Base-by-base conservation (phyloP, 2,797 vertebrate species). In the Bryconaethiops microstoma region DNA sequence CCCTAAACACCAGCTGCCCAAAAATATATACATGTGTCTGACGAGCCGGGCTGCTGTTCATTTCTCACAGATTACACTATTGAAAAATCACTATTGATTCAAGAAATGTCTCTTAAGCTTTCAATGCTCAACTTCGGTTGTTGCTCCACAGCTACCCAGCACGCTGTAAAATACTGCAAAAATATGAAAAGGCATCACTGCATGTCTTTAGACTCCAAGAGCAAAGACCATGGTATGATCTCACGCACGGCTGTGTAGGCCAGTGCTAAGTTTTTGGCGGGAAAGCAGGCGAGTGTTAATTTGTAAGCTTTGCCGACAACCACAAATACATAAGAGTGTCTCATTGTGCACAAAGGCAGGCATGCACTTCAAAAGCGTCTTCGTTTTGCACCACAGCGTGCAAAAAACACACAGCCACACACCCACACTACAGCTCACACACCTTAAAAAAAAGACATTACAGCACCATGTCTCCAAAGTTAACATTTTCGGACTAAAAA, bases 281-380 rank as follows among this genome's bases (percentile, higher is more conserved):
- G 71, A 86, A 86, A 57, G 48, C 57, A 54, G 74, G 48, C 45
- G 62, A 79, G 29, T 65, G 64, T 77, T 71, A 45, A 62, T 59
- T 52, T 68, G 19, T 67, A 14, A 42, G 39, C 19, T 70, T 29
- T 68, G 77, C 40, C 48, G 80, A 45, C 16, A 78, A 86, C 85
- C 85, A 63, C 85, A 86, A 54, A 80, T 72, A 78, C 69, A 84
- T 75, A 82, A 82, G 42, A 68, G 39, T 39, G n/a, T 64, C 55
- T 76, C 69, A 52, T 57, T 35, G 13, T 75, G 83, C 77, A 72
- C 35, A 81, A 77, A 77, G 73, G 57, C 67, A 71, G 48, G 40
- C 76, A 54, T 86, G 85, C 85, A 86, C 85, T 84, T 86, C 85
- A 86, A 86, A 67, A 82, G 85, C 50, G n/a, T 8, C 76, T 73